Percentiles rank a stretch among this genome's conserved stretches.
These are phyloP conservation scores for Gobiocypris rarus DNA, from an alignment of 2,113 vertebrate genomes.

Conservation along the genomic window DNA sequence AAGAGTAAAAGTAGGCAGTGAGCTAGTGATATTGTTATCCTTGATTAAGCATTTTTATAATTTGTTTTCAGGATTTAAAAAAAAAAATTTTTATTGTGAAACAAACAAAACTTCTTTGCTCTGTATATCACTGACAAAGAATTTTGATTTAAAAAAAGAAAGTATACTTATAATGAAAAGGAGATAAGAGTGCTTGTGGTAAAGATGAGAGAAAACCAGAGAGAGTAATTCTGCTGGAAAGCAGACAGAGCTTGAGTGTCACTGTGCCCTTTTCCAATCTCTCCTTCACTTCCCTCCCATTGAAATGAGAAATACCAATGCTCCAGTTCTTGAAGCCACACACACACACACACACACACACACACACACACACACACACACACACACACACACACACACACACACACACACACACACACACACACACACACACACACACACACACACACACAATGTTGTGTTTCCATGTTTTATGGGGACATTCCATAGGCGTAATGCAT, in stretches of 20 bases:
- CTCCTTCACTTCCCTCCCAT: slow-evolving; percentile 60
- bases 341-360: slow-evolving; percentile 54
- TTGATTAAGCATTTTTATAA: background rate
- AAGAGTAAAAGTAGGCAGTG: background rate
- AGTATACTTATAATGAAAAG: background rate
- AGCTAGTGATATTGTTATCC: background rate
- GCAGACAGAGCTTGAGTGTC: slow-evolving; percentile 61
- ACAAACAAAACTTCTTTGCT: background rate
- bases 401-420: too few relatives aligned
- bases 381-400: too few relatives aligned
- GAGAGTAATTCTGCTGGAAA: slow-evolving; percentile 19
- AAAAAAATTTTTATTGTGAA: too few relatives aligned
- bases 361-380: too few relatives aligned
- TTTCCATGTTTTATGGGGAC: too few relatives aligned
- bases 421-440: slow-evolving; percentile 61
- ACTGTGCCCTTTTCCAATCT: slow-evolving; percentile 63
- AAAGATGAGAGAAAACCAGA: slow-evolving; percentile 1
- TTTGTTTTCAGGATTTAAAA: background rate
- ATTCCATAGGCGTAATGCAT: too few relatives aligned
- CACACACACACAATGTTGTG: background rate
- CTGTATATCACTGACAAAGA: background rate
- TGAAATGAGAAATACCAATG: slow-evolving; percentile 39
- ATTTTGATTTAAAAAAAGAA: background rate
- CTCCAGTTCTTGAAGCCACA: slow-evolving; percentile 53
- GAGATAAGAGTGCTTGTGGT: background rate